Evolutionary conservation across 1,140 invertebrate species (phyloP), one percentile per base, ranked within the genome.

Genomic region (Philotrypesis tridentata): DNA sequence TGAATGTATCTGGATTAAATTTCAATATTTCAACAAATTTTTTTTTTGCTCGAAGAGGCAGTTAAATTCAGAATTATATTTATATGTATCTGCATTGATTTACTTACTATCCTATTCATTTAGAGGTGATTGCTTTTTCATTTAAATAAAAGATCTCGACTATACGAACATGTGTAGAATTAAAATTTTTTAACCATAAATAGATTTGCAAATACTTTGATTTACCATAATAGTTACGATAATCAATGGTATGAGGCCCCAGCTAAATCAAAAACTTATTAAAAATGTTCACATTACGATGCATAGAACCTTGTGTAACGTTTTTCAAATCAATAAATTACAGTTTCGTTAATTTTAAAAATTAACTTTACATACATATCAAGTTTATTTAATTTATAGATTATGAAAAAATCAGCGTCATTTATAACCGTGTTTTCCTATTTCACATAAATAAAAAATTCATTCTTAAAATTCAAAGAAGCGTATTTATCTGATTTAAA

Each of bases 171-270:
- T 9, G 48, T 29, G 74, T 76, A 63, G 27, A 43, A 60, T 31
- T 4, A 68, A 6, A 25, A 23, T 23, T 23, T 61, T 25, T 4
- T 11, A n/a, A n/a, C 23, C 14, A 14, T 3, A 60, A 8, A 9
- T 61, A 25, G 5, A 61, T 61, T 43, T 40, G 37, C 17, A 43
- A 43, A 43, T 43, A 43, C 12, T 8, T 37, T 70, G 9, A 25
- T 0, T 43, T 43, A 14, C 2, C 17, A 9, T 14, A 14, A 23
- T 63, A 74, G 72, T 21, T 74, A 74, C 48, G 6, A 17, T 9
- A 74, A 74, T 27, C 23, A 74, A 60, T 74, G 72, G 43, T 74
- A 74, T 25, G 40, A 55, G 25, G 5, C 12, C 37, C 60, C 72
- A 23, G 29, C 29, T 17, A 29, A 48, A 21, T 40, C 72, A 8